Conservation (phyloP, 2,888 invertebrate species). For the Adela reaumurella region DNA sequence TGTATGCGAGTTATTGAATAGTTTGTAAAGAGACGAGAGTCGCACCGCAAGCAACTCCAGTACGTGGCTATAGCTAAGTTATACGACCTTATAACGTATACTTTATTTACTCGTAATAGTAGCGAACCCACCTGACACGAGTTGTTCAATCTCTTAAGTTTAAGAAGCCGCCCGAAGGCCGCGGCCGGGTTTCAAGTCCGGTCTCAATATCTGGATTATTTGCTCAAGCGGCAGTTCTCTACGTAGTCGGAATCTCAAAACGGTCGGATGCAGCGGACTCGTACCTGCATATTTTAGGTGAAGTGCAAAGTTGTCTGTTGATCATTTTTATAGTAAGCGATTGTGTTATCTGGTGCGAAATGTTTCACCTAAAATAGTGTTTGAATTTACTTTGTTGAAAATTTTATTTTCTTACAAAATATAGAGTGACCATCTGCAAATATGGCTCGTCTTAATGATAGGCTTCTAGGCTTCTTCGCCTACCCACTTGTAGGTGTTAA, state of each 20-base stretch:
- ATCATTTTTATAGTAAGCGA: constrained; percentile 54
- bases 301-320: constrained; percentile 53
- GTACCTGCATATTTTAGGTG: constrained; percentile 22
- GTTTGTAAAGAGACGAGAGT: background rate
- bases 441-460: constrained; percentile 27
- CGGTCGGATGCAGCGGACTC: constrained; percentile 34
- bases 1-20: background rate
- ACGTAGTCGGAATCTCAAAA: constrained; percentile 52
- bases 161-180: background rate
- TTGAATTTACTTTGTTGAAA: constrained; percentile 55
- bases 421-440: constrained; percentile 52
- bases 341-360: constrained; percentile 52
- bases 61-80: background rate
- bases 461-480: constrained; percentile 18
- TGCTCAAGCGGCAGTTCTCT: constrained; percentile 50
- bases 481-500: too few relatives aligned
- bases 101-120: background rate
- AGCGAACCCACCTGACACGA: background rate
- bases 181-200: background rate
- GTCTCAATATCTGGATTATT: constrained; percentile 32
- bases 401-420: constrained; percentile 54
- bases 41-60: background rate
- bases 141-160: background rate
- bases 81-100: background rate
- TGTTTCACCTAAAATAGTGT: constrained; percentile 50